These are phyloP conservation scores for Catocala sponsa DNA, from an alignment of 2,888 invertebrate species.

Conservation along the genomic window DNA sequence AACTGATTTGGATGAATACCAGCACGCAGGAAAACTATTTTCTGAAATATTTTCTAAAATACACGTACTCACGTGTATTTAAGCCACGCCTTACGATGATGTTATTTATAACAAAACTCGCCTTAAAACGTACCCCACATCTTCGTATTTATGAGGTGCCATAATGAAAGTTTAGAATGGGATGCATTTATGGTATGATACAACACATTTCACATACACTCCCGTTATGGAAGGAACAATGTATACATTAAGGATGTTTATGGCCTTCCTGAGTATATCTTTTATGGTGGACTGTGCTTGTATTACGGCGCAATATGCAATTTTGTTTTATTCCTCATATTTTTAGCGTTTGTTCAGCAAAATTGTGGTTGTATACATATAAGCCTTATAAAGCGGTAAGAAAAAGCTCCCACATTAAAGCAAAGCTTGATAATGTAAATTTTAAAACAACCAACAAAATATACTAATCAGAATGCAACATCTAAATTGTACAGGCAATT, in stretches of 20 bases:
- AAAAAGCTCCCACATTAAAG: not conserved
- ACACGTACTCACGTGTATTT: no score
- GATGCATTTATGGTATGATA: constrained; percentile 11
- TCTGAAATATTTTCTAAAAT: no score
- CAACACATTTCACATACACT: constrained; percentile 7
- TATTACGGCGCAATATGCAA: constrained; percentile 4
- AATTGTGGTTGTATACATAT: no score
- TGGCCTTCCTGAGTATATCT: constrained; percentile 4
- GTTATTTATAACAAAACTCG: no score
- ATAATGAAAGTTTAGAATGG: constrained; percentile 20
- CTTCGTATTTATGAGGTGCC: constrained; percentile 16
- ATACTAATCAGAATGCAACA: not conserved
- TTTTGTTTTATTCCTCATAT: not conserved
- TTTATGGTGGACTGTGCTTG: constrained; percentile 10
- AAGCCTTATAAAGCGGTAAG: not conserved
- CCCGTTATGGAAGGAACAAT: constrained; percentile 7
- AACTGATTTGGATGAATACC: no score
- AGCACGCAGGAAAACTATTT: no score
- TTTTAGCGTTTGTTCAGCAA: not conserved
- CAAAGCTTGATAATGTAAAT: not conserved
- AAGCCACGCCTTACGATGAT: no score
- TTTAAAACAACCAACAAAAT: not conserved
- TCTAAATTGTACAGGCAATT: constrained; percentile 4
- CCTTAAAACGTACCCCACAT: constrained; percentile 3
- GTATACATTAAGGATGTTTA: constrained; percentile 16